Conservation (phyloP, 30 jellyfish, hydroid and myxozoan species). For the Pelagia noctiluca region DNA sequence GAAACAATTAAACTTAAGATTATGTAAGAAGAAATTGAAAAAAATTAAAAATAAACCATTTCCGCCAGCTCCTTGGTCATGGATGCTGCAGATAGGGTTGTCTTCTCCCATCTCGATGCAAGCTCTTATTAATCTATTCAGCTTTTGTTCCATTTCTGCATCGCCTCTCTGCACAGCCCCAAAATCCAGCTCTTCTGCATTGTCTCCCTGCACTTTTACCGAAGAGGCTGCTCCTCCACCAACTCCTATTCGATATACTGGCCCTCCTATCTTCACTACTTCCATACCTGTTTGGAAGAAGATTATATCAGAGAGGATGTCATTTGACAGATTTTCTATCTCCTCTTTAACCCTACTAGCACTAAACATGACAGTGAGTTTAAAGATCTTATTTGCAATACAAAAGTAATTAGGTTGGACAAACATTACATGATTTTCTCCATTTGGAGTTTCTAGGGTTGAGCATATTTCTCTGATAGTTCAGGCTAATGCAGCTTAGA, state of each 20-base stretch:
- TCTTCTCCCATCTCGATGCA: slow-evolving; percentile 85
- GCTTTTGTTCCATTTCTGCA: slow-evolving; percentile 96
- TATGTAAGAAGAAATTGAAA: no score
- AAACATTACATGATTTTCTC: no score
- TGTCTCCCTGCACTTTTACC: slow-evolving; percentile 93
- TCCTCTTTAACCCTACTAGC: no score
- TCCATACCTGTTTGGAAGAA: slow-evolving; percentile 74
- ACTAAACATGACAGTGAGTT: no score
- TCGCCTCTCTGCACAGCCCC: slow-evolving; percentile 98
- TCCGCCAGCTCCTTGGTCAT: slow-evolving; percentile 99
- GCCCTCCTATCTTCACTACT: slow-evolving; percentile 96
- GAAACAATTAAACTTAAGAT: no score
- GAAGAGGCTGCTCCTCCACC: slow-evolving; percentile 99
- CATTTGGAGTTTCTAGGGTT: no score
- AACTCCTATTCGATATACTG: slow-evolving; percentile 96
- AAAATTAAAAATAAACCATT: slow-evolving; percentile 64
- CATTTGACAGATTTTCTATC: neutral
- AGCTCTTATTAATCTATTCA: slow-evolving; percentile 86
- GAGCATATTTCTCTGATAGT: no score
- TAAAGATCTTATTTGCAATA: no score
- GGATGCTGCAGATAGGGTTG: slow-evolving; percentile 91
- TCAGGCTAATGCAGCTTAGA: no score
- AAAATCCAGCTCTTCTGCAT: slow-evolving; percentile 88
- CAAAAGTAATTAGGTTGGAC: no score
- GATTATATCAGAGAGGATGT: neutral